Evolutionary conservation across 2,797 vertebrate genomes (phyloP).

Genomic region (Huso huso): DNA sequence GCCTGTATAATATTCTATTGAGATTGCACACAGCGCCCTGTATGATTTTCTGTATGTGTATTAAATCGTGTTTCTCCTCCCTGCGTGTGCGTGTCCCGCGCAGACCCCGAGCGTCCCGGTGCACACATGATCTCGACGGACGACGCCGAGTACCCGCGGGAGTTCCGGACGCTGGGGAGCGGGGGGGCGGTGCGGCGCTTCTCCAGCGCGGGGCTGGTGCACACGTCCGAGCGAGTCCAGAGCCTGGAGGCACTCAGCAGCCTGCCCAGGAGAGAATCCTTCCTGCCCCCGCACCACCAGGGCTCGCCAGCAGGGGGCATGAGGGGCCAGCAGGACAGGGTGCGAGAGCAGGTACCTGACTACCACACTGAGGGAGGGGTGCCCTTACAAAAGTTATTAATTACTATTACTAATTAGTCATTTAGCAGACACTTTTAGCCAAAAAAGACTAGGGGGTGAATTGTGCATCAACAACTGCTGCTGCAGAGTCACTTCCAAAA

Average conservation of each 20-base stretch:
- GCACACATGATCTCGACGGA: constrained; percentile 95
- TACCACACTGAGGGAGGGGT: no score
- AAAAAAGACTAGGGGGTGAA: no score
- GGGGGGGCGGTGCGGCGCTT: constrained; percentile 75
- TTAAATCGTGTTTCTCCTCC: no score
- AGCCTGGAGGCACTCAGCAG: constrained; percentile 93
- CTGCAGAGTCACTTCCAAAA: no score
- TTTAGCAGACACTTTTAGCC: no score
- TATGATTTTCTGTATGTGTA: no score
- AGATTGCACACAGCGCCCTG: no score
- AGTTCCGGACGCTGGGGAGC: constrained; percentile 87
- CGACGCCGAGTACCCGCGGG: constrained; percentile 90
- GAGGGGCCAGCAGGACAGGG: constrained; percentile 71
- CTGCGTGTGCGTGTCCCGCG: constrained; percentile 13
- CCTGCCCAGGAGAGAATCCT: constrained; percentile 59
- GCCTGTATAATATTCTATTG: no score
- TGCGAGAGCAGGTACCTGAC: constrained; percentile 78
- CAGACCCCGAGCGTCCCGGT: constrained; percentile 87
- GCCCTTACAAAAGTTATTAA: no score
- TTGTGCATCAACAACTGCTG: no score
- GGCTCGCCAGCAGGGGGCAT: constrained; percentile 32
- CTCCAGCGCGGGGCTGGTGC: constrained; percentile 95
- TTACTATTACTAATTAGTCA: no score
- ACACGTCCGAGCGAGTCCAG: constrained; percentile 95
- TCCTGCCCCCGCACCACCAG: constrained; percentile 53